phyloP scores from a whole-genome alignment of 2,888 invertebrate species.

The Macrophya annulata region DNA sequence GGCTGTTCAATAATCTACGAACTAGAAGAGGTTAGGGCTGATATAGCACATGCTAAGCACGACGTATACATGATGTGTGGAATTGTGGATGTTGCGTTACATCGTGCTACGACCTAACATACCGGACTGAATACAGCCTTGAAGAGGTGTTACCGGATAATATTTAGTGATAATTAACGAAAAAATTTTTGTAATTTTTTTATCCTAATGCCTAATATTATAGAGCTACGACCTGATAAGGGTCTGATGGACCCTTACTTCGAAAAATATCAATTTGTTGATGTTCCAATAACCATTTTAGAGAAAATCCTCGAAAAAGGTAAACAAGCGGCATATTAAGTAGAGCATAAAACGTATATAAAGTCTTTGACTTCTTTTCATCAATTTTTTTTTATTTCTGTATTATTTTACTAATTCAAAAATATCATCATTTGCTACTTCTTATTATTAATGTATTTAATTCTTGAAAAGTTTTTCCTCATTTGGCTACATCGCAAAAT shows the following conservation, averaged over 20 bases:
- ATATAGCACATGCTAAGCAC: background rate
- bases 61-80: background rate
- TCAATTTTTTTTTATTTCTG: background rate
- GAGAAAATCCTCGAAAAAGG: conserved; percentile 68
- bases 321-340: conserved; percentile 58
- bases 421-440: background rate
- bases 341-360: background rate
- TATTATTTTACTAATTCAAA: background rate
- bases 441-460: background rate
- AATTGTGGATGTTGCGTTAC: background rate
- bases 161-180: background rate
- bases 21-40: conserved; percentile 20
- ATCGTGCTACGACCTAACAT: background rate
- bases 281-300: conserved; percentile 66
- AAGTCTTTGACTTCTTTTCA: background rate
- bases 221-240: conserved; percentile 73
- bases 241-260: conserved; percentile 70
- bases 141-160: background rate
- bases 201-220: conserved; percentile 70
- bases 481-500: background rate
- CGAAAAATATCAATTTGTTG: conserved; percentile 75
- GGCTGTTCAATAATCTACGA: conserved; percentile 2
- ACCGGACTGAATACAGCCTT: background rate
- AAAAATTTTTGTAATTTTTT: background rate
- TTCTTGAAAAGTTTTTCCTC: background rate